Evolutionary conservation across 1,140 invertebrate species (phyloP).

Genomic region (Cyclina sinensis): DNA sequence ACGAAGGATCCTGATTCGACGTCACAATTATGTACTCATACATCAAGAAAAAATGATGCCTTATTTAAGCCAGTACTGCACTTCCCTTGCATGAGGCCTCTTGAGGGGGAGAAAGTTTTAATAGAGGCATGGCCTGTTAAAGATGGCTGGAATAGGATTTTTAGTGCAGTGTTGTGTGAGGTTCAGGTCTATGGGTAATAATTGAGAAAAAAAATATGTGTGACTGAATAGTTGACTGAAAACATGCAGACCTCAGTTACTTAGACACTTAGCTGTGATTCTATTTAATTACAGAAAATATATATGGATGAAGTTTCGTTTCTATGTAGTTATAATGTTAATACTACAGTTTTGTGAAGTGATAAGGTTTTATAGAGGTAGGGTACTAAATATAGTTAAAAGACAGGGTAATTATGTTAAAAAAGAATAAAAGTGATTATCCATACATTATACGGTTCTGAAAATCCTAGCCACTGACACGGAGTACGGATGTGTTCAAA

Average conservation of each 20-base stretch:
- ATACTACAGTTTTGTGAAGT: neutral
- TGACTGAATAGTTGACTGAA: neutral
- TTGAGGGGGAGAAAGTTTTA: constrained; percentile 88
- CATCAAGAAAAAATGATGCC: constrained; percentile 88
- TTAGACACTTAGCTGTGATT: constrained; percentile 51
- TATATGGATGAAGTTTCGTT: neutral
- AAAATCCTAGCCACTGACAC: neutral
- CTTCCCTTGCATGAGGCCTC: constrained; percentile 86
- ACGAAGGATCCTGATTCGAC: constrained; percentile 79
- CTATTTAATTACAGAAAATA: constrained; percentile 16
- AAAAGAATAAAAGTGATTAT: neutral
- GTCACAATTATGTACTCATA: constrained; percentile 87
- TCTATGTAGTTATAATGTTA: neutral
- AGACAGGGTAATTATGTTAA: constrained; percentile 23
- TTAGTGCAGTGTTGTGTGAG: constrained; percentile 88
- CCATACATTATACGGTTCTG: neutral
- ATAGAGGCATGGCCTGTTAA: constrained; percentile 88
- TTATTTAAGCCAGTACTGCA: constrained; percentile 87
- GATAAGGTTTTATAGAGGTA: neutral
- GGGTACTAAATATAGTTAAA: neutral
- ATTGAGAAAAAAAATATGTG: neutral
- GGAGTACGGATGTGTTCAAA: constrained; percentile 26
- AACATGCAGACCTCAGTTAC: constrained; percentile 15
- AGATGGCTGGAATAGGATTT: constrained; percentile 87
- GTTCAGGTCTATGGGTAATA: constrained; percentile 81